Percentiles rank a stretch among this genome's conserved stretches.
phyloP scores from a whole-genome alignment of 2,113 vertebrate genomes.

The Gallinago paraguaiae region DNA sequence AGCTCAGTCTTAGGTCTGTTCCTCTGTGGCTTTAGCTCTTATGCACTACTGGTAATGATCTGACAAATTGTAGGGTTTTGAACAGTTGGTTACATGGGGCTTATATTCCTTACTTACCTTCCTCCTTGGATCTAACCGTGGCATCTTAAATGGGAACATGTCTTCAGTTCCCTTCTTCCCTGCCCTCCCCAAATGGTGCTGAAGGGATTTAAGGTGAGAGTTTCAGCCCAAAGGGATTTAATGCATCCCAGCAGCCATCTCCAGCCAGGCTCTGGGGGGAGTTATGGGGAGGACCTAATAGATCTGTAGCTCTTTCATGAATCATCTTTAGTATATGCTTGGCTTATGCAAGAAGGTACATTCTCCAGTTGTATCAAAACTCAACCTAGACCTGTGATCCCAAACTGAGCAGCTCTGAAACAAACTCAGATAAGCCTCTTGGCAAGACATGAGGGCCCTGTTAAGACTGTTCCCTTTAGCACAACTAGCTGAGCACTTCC shows the following conservation, averaged over 20 bases:
- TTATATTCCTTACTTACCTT: background rate
- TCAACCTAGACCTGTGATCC: background rate
- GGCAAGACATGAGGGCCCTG: background rate
- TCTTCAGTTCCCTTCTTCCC: background rate
- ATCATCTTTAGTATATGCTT: background rate
- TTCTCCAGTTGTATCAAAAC: background rate
- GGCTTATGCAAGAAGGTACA: background rate
- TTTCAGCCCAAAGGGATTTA: background rate
- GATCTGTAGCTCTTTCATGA: background rate
- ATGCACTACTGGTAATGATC: background rate
- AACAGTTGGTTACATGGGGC: background rate
- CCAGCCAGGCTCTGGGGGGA: background rate
- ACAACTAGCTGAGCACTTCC: background rate
- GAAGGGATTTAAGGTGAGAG: background rate
- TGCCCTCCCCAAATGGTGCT: background rate
- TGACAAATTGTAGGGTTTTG: background rate
- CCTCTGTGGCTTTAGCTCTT: background rate
- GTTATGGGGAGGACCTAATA: background rate
- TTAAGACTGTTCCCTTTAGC: background rate
- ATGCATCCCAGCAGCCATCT: background rate
- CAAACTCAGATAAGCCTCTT: background rate
- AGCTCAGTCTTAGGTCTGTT: background rate
- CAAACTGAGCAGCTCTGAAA: background rate
- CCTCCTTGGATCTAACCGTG: background rate
- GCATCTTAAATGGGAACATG: background rate